phyloP scores from a whole-genome alignment of 2,113 vertebrate genomes.

The Mormoops blainvillei region DNA sequence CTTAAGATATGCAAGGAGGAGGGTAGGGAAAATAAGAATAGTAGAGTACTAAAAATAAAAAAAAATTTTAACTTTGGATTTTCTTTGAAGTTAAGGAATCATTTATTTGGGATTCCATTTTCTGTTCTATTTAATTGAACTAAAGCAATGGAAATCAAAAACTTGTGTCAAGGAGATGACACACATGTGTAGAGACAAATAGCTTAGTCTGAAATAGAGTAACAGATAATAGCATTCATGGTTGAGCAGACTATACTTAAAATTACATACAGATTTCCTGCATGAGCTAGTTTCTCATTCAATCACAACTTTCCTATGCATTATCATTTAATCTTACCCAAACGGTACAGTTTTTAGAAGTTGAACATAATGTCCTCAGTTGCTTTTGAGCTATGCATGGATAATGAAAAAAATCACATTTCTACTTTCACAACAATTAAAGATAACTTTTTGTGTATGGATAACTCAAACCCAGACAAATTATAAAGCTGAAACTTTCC shows the following conservation, averaged over 20 bases:
- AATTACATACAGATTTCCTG: background rate
- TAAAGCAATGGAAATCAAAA: conserved; percentile 40
- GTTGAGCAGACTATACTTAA: background rate
- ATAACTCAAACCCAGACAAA: conserved; percentile 9
- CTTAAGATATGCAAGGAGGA: background rate
- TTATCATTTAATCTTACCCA: conserved; percentile 30
- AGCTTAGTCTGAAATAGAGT: background rate
- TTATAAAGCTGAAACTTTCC: background rate
- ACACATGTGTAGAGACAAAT: background rate
- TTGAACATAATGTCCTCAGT: background rate
- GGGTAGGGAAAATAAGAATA: background rate
- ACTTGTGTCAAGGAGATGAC: background rate
- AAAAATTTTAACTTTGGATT: background rate
- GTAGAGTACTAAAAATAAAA: background rate
- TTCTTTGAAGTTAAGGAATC: conserved; percentile 36
- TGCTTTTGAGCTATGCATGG: conserved; percentile 12
- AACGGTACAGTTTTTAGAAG: conserved; percentile 35
- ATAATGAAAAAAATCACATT: conserved; percentile 35
- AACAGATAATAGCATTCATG: background rate
- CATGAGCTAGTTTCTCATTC: background rate
- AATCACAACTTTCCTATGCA: conserved; percentile 14
- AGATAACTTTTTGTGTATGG: background rate
- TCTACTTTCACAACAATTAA: conserved; percentile 41
- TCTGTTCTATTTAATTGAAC: conserved; percentile 43
- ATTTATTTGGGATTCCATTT: conserved; percentile 27